phyloP scores from a whole-genome alignment of 2,888 invertebrate genomes.

The Schizotus pectinicornis region DNA sequence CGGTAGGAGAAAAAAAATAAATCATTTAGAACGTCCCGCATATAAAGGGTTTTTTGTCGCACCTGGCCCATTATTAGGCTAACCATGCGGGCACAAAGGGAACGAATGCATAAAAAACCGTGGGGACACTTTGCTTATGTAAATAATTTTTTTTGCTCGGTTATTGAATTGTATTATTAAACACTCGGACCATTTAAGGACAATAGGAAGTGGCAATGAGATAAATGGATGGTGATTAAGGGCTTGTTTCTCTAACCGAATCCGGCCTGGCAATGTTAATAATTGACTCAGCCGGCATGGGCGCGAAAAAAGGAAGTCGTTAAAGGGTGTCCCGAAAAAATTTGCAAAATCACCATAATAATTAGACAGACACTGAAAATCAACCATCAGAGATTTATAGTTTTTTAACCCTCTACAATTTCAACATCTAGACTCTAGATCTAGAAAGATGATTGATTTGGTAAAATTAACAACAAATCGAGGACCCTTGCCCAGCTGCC shows the following conservation, averaged over 20 bases:
- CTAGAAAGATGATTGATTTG: no score
- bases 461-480: no score
- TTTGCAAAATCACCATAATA: no score
- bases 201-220: constrained; percentile 32
- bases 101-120: constrained; percentile 39
- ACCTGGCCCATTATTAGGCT: constrained; percentile 54
- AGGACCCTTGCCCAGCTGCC: no score
- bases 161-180: constrained; percentile 37
- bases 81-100: constrained; percentile 55
- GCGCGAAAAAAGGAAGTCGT: no score
- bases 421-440: no score
- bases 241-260: constrained; percentile 7
- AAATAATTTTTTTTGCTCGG: constrained; percentile 43
- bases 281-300: not conserved
- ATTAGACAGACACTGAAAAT: no score
- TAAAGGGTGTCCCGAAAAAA: no score
- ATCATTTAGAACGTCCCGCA: constrained; percentile 52
- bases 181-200: constrained; percentile 32
- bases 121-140: constrained; percentile 48
- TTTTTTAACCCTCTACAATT: no score
- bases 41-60: constrained; percentile 54
- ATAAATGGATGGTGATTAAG: constrained; percentile 28
- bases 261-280: not conserved
- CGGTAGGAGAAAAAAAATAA: constrained; percentile 47
- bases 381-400: no score